These are phyloP conservation scores for Solenopsis fugax DNA, from an alignment of 1,140 invertebrate species.

Conservation along the genomic window DNA sequence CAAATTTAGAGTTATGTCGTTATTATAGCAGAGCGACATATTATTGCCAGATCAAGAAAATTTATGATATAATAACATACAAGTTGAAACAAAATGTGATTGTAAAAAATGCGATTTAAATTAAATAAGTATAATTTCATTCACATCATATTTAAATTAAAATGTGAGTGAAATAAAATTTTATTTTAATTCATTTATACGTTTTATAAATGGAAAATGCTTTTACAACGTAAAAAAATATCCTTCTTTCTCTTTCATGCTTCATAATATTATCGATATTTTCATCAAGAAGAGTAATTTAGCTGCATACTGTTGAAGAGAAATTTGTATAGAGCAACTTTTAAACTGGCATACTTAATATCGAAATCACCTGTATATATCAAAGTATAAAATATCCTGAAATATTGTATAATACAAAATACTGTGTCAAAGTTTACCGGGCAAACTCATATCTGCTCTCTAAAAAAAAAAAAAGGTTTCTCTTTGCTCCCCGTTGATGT, in stretches of 20 bases:
- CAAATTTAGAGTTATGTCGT: no score
- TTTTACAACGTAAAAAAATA: background rate
- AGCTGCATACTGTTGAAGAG: no score
- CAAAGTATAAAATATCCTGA: background rate
- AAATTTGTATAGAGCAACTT: background rate
- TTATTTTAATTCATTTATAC: no score
- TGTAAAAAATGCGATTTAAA: background rate
- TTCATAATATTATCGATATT: background rate
- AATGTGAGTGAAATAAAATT: background rate
- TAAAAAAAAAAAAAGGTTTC: conserved; percentile 36
- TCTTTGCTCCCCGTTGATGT: conserved; percentile 30
- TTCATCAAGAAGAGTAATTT: background rate
- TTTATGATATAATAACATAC: background rate
- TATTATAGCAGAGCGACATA: background rate
- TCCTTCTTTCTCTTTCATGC: background rate
- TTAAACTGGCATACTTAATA: background rate
- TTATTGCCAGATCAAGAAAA: background rate
- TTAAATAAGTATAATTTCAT: no score
- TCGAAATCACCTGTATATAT: background rate
- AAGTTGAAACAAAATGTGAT: background rate
- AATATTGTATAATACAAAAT: background rate
- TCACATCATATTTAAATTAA: no score
- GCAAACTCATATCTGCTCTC: background rate
- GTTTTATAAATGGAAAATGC: no score
- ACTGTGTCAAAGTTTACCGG: conserved; percentile 26